Evolutionary conservation across 2,888 invertebrate genomes (phyloP), one percentile per base, ranked within the genome.

Genomic region (Lycaena phlaeas): DNA sequence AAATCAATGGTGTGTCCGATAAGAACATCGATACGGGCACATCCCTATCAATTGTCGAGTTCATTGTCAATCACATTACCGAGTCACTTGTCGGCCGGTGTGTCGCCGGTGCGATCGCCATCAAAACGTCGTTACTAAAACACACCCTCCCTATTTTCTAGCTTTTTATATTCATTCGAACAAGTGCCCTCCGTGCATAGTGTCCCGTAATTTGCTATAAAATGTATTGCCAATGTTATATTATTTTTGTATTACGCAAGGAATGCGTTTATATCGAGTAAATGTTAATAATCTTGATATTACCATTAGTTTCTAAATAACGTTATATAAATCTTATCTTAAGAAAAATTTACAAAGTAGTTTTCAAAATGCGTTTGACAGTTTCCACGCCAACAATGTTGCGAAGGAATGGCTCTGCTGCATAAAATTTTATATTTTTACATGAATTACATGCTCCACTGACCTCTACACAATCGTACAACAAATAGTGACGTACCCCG

Each of bases 111-210:
- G 53, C 54, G 51, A 48, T 56, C 62, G 54, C 60, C 61, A 70
- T 68, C 68, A 68, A 65, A 68, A 51, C 48, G 51, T 59, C 66
- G 60, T 69, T 68, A 70, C 59, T 54, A 43, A 49, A 57, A 55
- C 57, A 61, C 59, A 62, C 68, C 68, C 59, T 51, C 51, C 43
- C 46, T 55, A 55, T 61, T 62, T 59, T 51, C 52, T 56, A 54
- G 47, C 56, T 57, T 63, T 62, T 56, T 53, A 50, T 62, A 53
- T 58, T 60, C 49, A 52, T 52, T 52, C 44, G 48, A 42, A 50
- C 43, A 43, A 51, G 47, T 50, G 44, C 48, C 47, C 47, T 44
- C 36, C 36, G 38, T 34, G 38, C 28, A 25, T 30, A 34, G 30
- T 42, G 44, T 44, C 37, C 44, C 22, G 34, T 40, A 26, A 28